Evolutionary conservation across 2,888 invertebrate genomes (phyloP).

Genomic region (Tanytarsus gracilentus): DNA sequence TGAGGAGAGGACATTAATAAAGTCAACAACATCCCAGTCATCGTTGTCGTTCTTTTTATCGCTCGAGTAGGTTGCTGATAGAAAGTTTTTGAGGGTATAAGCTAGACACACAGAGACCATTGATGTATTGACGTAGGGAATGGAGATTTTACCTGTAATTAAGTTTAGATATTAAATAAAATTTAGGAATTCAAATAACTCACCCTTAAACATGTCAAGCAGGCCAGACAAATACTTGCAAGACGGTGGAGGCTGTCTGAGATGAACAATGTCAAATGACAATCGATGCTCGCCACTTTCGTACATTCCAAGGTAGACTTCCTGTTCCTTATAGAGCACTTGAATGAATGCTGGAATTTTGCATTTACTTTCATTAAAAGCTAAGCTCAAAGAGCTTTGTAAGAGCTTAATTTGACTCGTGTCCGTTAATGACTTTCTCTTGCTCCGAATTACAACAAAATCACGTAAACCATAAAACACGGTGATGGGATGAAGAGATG

Average conservation of each 20-base stretch:
- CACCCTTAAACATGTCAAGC: slow-evolving; percentile 78
- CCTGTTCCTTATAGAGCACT: slow-evolving; percentile 70
- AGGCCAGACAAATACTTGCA: slow-evolving; percentile 77
- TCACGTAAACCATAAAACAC: slow-evolving; percentile 74
- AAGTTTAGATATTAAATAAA: too few relatives aligned
- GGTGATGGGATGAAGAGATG: slow-evolving; percentile 52
- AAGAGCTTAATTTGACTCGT: slow-evolving; percentile 68
- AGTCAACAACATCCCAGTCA: slow-evolving; percentile 19
- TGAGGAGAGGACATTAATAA: slow-evolving; percentile 1
- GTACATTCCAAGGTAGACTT: slow-evolving; percentile 70
- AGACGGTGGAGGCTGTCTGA: slow-evolving; percentile 68
- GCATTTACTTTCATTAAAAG: slow-evolving; percentile 70
- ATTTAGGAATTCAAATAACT: too few relatives aligned
- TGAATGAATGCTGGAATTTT: slow-evolving; percentile 81
- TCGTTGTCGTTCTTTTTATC: slow-evolving; percentile 32
- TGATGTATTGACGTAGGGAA: slow-evolving; percentile 49
- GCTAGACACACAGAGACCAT: slow-evolving; percentile 59
- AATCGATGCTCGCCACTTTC: slow-evolving; percentile 66
- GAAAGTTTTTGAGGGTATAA: slow-evolving; percentile 47
- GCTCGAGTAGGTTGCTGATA: slow-evolving; percentile 35
- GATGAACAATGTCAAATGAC: slow-evolving; percentile 83
- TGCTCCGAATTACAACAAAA: slow-evolving; percentile 67
- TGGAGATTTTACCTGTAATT: slow-evolving; percentile 75
- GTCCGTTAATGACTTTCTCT: slow-evolving; percentile 49
- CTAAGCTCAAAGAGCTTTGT: slow-evolving; percentile 73